These are phyloP conservation scores for Molossus molossus DNA, from an alignment of 2,797 vertebrate species.

Conservation along the genomic window DNA sequence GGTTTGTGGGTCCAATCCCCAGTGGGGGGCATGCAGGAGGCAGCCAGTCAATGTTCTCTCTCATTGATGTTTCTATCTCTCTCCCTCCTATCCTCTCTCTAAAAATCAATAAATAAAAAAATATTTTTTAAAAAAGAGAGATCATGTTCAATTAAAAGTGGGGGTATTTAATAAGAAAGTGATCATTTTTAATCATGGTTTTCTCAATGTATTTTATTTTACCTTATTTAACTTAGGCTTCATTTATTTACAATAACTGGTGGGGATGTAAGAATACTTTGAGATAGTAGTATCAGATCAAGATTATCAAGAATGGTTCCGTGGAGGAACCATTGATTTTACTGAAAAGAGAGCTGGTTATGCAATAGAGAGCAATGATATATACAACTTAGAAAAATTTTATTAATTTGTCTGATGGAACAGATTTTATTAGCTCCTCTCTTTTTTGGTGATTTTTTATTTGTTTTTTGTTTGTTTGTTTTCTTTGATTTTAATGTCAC, in stretches of 20 bases:
- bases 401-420: not conserved
- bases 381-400: not conserved
- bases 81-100: too few relatives aligned
- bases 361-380: not conserved
- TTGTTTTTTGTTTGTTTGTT: not conserved
- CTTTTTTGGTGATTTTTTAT: not conserved
- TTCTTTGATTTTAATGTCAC: not conserved
- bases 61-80: too few relatives aligned
- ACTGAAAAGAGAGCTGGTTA: constrained; percentile 12
- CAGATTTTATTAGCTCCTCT: not conserved
- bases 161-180: not conserved
- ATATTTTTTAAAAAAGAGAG: too few relatives aligned
- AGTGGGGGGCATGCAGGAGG: too few relatives aligned
- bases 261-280: not conserved
- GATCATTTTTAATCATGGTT: constrained; percentile 38
- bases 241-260: not conserved
- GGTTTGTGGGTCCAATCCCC: too few relatives aligned
- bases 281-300: not conserved
- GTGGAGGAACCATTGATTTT: not conserved
- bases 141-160: not conserved
- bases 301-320: not conserved
- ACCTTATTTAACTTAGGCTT: not conserved
- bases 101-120: too few relatives aligned
- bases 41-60: too few relatives aligned
- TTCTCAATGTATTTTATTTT: not conserved